phyloP scores from a whole-genome alignment of 2,797 vertebrate species.

The Danio kyathit region DNA sequence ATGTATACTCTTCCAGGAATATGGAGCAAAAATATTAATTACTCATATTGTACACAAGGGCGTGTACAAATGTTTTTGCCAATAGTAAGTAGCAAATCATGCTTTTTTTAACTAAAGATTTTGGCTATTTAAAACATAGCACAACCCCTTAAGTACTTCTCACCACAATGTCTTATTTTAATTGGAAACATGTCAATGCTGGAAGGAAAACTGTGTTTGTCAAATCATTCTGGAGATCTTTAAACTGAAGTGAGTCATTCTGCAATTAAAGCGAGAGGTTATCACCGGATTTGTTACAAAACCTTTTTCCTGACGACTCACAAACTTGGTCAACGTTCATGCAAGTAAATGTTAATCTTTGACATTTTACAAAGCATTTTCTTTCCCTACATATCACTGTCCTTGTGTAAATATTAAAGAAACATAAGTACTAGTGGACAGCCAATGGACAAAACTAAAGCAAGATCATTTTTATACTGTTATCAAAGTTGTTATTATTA shows the following conservation, averaged over 20 bases:
- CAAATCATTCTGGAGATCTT: neutral
- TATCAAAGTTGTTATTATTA: no score
- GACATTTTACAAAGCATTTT: neutral
- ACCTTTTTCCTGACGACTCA: neutral
- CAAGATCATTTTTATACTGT: no score
- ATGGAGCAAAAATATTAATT: neutral
- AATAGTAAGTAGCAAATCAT: neutral
- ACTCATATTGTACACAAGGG: neutral
- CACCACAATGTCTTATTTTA: constrained; percentile 9
- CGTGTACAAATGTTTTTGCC: neutral
- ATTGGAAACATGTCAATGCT: neutral
- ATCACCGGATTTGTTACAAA: neutral
- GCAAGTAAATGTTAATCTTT: constrained; percentile 5
- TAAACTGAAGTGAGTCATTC: constrained; percentile 2
- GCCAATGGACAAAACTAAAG: neutral
- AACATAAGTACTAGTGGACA: neutral
- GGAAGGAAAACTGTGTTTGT: constrained; percentile 15
- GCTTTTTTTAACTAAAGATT: neutral
- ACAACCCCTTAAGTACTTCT: neutral
- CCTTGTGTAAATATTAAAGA: constrained; percentile 12
- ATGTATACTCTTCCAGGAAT: neutral
- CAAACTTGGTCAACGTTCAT: constrained; percentile 9
- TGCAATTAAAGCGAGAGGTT: neutral
- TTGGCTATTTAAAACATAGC: neutral
- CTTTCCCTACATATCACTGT: neutral